A percentile compares a stretch with the other conserved stretches of the same genome.
These are phyloP conservation scores for Omphaloscelis lunosa DNA, from an alignment of 2,888 invertebrate species.

Conservation along the genomic window DNA sequence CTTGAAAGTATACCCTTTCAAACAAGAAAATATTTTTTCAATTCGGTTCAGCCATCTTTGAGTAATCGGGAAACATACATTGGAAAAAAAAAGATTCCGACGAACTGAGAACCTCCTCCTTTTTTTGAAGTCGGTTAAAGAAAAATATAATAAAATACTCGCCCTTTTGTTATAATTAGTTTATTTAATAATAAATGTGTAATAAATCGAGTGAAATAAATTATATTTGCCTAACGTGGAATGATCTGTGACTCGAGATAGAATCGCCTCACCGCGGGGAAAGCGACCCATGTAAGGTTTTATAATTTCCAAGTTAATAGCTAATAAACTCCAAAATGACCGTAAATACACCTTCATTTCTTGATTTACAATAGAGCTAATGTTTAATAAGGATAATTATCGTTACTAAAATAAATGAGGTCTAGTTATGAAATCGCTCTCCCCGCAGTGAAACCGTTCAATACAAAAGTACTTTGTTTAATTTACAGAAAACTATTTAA, in stretches of 20 bases:
- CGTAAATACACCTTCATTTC: slow-evolving; percentile 26
- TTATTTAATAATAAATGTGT: slow-evolving; percentile 84
- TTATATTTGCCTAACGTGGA: slow-evolving; percentile 78
- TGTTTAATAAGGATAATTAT: slow-evolving; percentile 25
- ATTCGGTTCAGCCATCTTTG: too few species aligned
- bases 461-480: slow-evolving; percentile 50
- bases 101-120: too few species aligned
- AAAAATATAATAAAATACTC: slow-evolving; percentile 45
- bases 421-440: slow-evolving; percentile 27
- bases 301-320: slow-evolving; percentile 40
- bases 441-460: slow-evolving; percentile 23
- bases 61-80: too few species aligned
- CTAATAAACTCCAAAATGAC: slow-evolving; percentile 35
- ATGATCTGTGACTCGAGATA: slow-evolving; percentile 75
- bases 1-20: too few species aligned
- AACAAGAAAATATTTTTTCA: too few species aligned
- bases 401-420: slow-evolving; percentile 15
- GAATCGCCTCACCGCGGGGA: slow-evolving; percentile 62
- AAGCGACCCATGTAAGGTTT: slow-evolving; percentile 61
- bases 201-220: slow-evolving; percentile 86
- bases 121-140: not conserved
- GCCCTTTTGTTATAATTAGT: slow-evolving; percentile 70
- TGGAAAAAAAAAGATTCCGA: too few species aligned
- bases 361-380: slow-evolving; percentile 20
- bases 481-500: slow-evolving; percentile 57